Conservation (phyloP, 92 coral and sea anemone species). For the Epizoanthus ramosus region DNA sequence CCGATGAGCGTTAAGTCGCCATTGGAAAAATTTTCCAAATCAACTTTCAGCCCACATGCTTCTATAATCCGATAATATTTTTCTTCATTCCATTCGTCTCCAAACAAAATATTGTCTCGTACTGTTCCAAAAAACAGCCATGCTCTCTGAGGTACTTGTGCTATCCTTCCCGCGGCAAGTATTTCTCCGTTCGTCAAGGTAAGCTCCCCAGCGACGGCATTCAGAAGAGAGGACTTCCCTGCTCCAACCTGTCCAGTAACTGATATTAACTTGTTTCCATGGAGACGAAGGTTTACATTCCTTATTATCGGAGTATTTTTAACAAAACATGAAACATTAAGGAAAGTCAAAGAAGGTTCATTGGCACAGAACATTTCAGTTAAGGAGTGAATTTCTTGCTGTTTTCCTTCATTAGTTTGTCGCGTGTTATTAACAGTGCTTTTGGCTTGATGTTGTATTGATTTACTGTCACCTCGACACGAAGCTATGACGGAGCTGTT, state of each 20-base stretch:
- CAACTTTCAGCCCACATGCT: slow-evolving; percentile 8
- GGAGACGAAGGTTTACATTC: not conserved
- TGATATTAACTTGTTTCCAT: slow-evolving; percentile 1
- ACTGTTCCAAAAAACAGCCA: slow-evolving; percentile 48
- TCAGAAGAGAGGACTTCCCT: slow-evolving; percentile 40
- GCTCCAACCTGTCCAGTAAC: slow-evolving; percentile 41
- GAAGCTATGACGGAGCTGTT: not conserved
- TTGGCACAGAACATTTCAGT: not conserved
- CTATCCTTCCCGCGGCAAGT: slow-evolving; percentile 13
- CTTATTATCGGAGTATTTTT: not conserved
- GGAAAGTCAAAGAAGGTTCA: not conserved
- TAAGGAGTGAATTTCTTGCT: not conserved
- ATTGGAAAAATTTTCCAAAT: slow-evolving; percentile 22
- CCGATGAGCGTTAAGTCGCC: slow-evolving; percentile 35
- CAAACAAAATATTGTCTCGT: slow-evolving; percentile 45
- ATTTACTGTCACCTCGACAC: not conserved
- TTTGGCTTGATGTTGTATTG: not conserved
- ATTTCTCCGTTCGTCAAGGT: slow-evolving; percentile 13
- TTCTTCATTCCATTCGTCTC: slow-evolving; percentile 6
- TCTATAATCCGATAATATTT: not conserved
- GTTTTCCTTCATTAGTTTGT: not conserved
- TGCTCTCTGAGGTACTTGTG: slow-evolving; percentile 31
- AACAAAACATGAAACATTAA: not conserved
- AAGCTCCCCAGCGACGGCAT: slow-evolving; percentile 25
- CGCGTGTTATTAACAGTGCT: too few relatives aligned